Conservation (phyloP, 1,140 invertebrate genomes). For the Drosophila elegans region DNA sequence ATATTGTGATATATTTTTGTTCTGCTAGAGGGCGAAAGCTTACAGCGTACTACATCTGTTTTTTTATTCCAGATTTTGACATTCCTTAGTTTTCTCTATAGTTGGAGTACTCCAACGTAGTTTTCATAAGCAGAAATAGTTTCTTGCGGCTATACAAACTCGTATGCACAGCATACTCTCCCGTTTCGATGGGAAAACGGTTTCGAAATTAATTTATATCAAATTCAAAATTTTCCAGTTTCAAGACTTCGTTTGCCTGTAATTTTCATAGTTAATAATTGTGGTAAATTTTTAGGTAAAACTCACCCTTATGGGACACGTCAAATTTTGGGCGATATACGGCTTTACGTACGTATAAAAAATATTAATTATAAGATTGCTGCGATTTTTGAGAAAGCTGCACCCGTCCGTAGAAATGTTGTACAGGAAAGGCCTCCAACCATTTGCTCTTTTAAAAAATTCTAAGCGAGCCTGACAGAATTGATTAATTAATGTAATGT, state of each 20-base stretch:
- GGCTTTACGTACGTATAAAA: background rate
- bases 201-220: conserved; percentile 5
- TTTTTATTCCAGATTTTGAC: no score
- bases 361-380: background rate
- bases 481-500: background rate
- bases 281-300: no score
- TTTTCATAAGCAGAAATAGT: background rate
- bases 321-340: background rate
- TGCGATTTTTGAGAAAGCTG: background rate
- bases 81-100: background rate
- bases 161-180: conserved; percentile 14
- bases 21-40: no score
- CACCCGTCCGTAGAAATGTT: conserved; percentile 9
- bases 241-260: background rate
- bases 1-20: no score
- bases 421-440: conserved; percentile 12
- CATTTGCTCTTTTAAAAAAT: conserved; percentile 11
- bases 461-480: background rate
- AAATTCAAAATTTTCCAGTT: conserved; percentile 7
- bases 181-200: conserved; percentile 23
- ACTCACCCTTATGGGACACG: background rate
- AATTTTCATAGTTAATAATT: background rate
- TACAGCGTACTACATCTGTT: no score
- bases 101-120: background rate
- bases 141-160: conserved; percentile 11